Evolutionary conservation across 1,140 invertebrate species (phyloP).

Genomic region (Ectropis grisescens): DNA sequence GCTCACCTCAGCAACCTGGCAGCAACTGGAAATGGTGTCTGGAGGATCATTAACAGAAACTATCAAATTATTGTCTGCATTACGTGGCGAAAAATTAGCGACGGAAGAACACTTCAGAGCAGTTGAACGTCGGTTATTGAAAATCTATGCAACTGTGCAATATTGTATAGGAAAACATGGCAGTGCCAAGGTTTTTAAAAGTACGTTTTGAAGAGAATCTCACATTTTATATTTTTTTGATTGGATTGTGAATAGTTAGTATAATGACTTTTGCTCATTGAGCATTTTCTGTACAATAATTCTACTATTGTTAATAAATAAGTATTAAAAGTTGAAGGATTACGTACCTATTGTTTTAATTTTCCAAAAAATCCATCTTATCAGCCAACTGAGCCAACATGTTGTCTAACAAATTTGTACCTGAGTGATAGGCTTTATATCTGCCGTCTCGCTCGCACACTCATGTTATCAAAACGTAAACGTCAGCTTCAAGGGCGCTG

Average conservation of each 20-base stretch:
- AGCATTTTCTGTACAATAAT: too few relatives aligned
- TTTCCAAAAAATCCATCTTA: too few relatives aligned
- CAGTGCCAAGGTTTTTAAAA: constrained; percentile 52
- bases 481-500: too few relatives aligned
- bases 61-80: constrained; percentile 40
- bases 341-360: too few relatives aligned
- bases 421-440: too few relatives aligned
- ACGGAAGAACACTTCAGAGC: constrained; percentile 82
- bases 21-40: constrained; percentile 77
- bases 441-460: too few relatives aligned
- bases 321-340: too few relatives aligned
- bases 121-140: constrained; percentile 82
- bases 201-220: constrained; percentile 7
- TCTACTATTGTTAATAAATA: too few relatives aligned
- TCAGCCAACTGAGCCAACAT: too few relatives aligned
- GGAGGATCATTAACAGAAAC: constrained; percentile 76
- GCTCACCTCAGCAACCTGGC: constrained; percentile 78
- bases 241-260: not conserved
- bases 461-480: too few relatives aligned
- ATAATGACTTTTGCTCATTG: too few relatives aligned
- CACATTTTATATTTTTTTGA: constrained; percentile 3
- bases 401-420: too few relatives aligned
- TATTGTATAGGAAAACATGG: constrained; percentile 75
- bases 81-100: constrained; percentile 32
- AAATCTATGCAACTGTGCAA: constrained; percentile 81